Evolutionary conservation across 92 coral and sea anemone species (phyloP).

Genomic region (Paragorgia papillata): DNA sequence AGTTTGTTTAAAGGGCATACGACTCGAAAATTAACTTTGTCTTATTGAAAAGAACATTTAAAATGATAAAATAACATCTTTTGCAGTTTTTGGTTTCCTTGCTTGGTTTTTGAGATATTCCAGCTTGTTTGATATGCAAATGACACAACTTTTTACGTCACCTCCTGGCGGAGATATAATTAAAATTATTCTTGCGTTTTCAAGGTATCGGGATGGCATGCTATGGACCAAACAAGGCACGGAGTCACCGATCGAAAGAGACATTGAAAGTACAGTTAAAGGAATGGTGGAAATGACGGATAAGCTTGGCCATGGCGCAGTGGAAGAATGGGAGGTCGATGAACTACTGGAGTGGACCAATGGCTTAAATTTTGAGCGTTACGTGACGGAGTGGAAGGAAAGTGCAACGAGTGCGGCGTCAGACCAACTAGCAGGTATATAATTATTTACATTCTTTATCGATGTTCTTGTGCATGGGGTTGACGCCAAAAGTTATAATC

Average conservation of each 20-base stretch:
- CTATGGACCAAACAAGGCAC: constrained; percentile 66
- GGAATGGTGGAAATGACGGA: constrained; percentile 87
- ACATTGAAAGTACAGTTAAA: constrained; percentile 66
- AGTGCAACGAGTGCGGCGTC: constrained; percentile 91
- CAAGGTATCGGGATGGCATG: constrained; percentile 92
- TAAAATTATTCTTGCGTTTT: too few species aligned
- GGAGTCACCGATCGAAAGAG: constrained; percentile 41
- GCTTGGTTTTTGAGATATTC: too few species aligned
- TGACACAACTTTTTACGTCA: neutral
- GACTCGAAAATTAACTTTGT: too few species aligned
- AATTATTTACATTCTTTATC: neutral
- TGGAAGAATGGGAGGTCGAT: constrained; percentile 99
- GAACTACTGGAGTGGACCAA: constrained; percentile 97
- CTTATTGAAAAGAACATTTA: too few species aligned
- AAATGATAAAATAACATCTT: too few species aligned
- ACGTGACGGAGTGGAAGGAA: constrained; percentile 90
- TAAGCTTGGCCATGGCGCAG: constrained; percentile 78
- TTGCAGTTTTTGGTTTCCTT: too few species aligned
- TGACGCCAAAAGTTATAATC: too few species aligned
- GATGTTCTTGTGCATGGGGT: too few species aligned
- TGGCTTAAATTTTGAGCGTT: constrained; percentile 89
- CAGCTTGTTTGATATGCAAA: neutral
- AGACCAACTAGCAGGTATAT: constrained; percentile 70
- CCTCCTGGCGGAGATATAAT: too few species aligned
- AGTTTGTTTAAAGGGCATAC: too few species aligned